Percentiles rank a stretch among this genome's conserved stretches.
Conservation (phyloP, 2,113 vertebrate species). For the Apus apus region DNA sequence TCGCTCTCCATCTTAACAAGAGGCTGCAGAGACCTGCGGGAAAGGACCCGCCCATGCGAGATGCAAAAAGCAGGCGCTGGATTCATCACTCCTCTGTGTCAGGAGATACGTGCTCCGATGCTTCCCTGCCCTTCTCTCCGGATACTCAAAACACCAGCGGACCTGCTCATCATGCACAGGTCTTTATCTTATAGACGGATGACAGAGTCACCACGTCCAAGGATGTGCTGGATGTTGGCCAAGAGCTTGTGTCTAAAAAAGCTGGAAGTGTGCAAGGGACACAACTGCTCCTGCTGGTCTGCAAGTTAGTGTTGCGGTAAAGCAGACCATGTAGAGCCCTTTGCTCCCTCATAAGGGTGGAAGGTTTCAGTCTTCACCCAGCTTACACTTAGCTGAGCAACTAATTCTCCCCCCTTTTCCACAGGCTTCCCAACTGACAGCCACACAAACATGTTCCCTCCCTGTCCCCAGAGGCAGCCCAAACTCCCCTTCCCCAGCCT, state of each 20-base stretch:
- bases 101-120: accelerated
- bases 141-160: not conserved
- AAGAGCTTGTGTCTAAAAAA: not conserved
- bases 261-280: not conserved
- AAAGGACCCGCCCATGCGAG: not conserved
- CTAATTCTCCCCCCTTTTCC: not conserved
- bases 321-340: not conserved
- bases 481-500: not conserved
- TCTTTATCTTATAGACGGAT: not conserved
- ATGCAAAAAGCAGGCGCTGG: accelerated
- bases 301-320: not conserved
- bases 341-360: not conserved
- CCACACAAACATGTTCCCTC: accelerated
- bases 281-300: not conserved
- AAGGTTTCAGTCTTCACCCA: not conserved
- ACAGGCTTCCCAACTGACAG: not conserved
- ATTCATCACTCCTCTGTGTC: accelerated
- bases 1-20: not conserved
- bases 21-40: not conserved
- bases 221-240: accelerated
- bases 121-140: not conserved
- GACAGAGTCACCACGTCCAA: not conserved
- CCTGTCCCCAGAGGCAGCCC: not conserved
- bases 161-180: not conserved
- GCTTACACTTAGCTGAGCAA: not conserved